Percentiles rank a stretch among this genome's conserved stretches.
Conservation (phyloP, 2,113 vertebrate species). For the Labrus mixtus region DNA sequence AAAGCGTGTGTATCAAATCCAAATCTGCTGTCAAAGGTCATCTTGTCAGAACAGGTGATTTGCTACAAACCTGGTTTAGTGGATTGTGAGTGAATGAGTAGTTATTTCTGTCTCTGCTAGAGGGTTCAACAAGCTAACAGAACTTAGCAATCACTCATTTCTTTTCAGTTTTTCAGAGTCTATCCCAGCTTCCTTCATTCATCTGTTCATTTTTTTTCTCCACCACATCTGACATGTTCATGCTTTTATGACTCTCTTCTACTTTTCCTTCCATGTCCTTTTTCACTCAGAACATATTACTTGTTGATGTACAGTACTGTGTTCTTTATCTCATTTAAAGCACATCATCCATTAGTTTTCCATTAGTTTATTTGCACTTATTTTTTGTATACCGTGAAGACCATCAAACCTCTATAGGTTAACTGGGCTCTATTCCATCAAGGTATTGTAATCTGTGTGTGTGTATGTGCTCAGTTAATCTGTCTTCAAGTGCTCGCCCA, state of each 20-base stretch:
- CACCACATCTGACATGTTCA: constrained; percentile 1
- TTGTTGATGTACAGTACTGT: neutral
- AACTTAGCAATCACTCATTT: neutral
- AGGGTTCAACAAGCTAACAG: constrained; percentile 24
- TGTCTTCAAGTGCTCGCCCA: constrained; percentile 32
- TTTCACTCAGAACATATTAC: constrained; percentile 14
- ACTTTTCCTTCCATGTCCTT: constrained; percentile 1
- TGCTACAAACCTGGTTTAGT: constrained; percentile 31
- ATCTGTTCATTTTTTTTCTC: constrained; percentile 20
- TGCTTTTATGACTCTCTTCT: constrained; percentile 12
- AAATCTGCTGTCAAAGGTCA: constrained; percentile 59
- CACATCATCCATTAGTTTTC: too few relatives aligned
- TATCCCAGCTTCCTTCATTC: constrained; percentile 4
- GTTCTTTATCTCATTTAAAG: constrained; percentile 17
- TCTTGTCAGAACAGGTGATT: constrained; percentile 56
- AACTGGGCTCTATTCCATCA: constrained; percentile 29
- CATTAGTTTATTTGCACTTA: constrained; percentile 33
- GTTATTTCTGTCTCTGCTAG: constrained; percentile 21
- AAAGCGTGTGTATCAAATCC: constrained; percentile 31
- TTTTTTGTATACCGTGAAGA: constrained; percentile 26
- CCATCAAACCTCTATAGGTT: constrained; percentile 6
- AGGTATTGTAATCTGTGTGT: constrained; percentile 24
- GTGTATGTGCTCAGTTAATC: constrained; percentile 32
- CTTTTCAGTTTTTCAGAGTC: constrained; percentile 16
- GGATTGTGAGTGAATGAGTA: constrained; percentile 9